A percentile compares a stretch with the other conserved stretches of the same genome.
phyloP scores from a whole-genome alignment of 2,888 invertebrate genomes.

The Acanthosoma haemorrhoidale region DNA sequence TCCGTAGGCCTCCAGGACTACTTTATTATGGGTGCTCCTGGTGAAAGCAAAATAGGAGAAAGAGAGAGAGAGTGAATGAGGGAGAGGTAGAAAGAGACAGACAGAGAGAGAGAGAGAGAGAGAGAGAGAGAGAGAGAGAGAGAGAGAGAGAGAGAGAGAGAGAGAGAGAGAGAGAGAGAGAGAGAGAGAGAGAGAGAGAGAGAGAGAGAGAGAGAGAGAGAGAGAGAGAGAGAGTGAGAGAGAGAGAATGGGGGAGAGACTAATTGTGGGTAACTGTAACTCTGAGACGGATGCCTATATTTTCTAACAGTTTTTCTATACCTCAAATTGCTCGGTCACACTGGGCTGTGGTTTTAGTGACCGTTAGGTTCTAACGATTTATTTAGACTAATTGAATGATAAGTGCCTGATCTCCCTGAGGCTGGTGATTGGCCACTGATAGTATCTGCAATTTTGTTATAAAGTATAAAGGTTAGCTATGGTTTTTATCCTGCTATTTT shows the following conservation, averaged over 20 bases:
- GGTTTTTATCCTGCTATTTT: too few species aligned
- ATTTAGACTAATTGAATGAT: too few species aligned
- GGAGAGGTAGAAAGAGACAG: slow-evolving; percentile 16
- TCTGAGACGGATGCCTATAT: too few species aligned
- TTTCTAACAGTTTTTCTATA: too few species aligned
- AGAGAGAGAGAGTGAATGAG: not conserved
- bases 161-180: slow-evolving; percentile 15
- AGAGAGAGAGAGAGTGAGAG: not conserved
- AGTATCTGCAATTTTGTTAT: too few species aligned
- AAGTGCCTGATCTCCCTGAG: too few species aligned
- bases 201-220: not conserved
- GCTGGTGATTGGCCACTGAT: too few species aligned
- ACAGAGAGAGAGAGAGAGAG: not conserved
- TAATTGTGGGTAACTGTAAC: not conserved
- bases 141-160: not conserved
- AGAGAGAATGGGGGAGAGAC: not conserved
- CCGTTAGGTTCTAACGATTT: too few species aligned
- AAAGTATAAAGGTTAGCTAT: too few species aligned
- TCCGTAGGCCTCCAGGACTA: too few species aligned
- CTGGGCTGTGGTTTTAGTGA: too few species aligned
- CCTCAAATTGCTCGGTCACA: too few species aligned
- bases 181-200: not conserved
- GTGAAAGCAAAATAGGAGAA: not conserved
- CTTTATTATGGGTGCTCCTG: not conserved
- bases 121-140: slow-evolving; percentile 15